Evolutionary conservation across 1,140 invertebrate genomes (phyloP), one percentile per base, ranked within the genome.

Genomic region (Drosophila carrolli): DNA sequence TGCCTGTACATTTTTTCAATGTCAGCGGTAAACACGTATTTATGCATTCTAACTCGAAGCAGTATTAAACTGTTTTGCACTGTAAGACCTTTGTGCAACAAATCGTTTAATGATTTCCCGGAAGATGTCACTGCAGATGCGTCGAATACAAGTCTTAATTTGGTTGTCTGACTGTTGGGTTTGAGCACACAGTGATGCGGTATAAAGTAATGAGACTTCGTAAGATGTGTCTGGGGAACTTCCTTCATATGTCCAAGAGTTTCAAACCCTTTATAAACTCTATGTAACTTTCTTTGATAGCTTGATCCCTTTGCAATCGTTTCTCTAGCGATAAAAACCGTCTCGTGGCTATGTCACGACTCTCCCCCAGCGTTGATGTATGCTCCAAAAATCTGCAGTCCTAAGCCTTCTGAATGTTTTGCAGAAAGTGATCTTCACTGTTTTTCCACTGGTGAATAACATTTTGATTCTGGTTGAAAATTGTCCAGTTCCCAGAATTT

Each of bases 191-290:
- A 23, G 2, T 23, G 23, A 23, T 23, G 23, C 23, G 23, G 23
- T 23, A 23, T 23, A 2, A 23, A 23, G 23, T 23, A 23, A 23
- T 23, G 23, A 23, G 23, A 4, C 23, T 23, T 23, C 23, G 23
- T 2, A 23, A 23, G 23, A 23, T 23, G 23, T 23, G 23, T 23
- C 23, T 23, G 23, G 23, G 23, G 23, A n/a, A 62, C 41, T 54
- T 81, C 63, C 50, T 77, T 70, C 84, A 91, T 91, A 50, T 93
- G 91, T 7, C 75, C 76, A 16, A 91, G 63, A 11, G 60, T 14
- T 48, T 78, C 38, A 60, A 93, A 55, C 91, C 89, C 19, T 71
- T 46, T 55, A 93, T 78, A 41, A 92, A 91, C 7, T 78, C 27
- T 0, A 61, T 29, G 40, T 91, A 75, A 65, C 27, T 7, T 32